Conservation (phyloP, 2,113 vertebrate species). For the Leptobrachium leishanense region DNA sequence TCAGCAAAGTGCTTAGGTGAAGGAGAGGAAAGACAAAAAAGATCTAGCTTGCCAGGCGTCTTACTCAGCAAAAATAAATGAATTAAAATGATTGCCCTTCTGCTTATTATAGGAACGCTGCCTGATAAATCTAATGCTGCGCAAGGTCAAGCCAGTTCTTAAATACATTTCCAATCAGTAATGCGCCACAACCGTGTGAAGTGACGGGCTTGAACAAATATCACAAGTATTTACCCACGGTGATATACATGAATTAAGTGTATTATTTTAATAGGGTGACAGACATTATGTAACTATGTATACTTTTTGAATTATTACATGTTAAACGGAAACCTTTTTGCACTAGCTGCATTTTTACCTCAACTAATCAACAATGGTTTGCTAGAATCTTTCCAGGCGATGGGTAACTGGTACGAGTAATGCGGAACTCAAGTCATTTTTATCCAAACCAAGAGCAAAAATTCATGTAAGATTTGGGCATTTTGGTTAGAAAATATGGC, state of each 20-base stretch:
- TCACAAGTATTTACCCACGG: too few relatives aligned
- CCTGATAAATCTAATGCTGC: constrained; percentile 41
- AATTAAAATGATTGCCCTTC: constrained; percentile 47
- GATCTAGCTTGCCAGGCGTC: constrained; percentile 36
- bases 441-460: too few relatives aligned
- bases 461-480: too few relatives aligned
- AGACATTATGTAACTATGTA: neutral
- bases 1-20: constrained; percentile 49
- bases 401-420: too few relatives aligned
- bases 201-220: neutral
- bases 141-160: constrained; percentile 32
- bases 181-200: constrained; percentile 34
- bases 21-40: constrained; percentile 44
- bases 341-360: too few relatives aligned
- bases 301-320: too few relatives aligned
- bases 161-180: constrained; percentile 43
- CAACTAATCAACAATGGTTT: too few relatives aligned
- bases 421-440: too few relatives aligned
- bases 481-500: too few relatives aligned
- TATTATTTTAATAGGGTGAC: neutral
- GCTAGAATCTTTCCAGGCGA: too few relatives aligned
- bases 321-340: too few relatives aligned
- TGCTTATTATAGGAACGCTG: constrained; percentile 40
- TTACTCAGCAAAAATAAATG: constrained; percentile 46
- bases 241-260: too few relatives aligned